Percentiles rank a stretch among this genome's conserved stretches.
Conservation (phyloP, 2,113 vertebrate species). For the Rhea pennata region DNA sequence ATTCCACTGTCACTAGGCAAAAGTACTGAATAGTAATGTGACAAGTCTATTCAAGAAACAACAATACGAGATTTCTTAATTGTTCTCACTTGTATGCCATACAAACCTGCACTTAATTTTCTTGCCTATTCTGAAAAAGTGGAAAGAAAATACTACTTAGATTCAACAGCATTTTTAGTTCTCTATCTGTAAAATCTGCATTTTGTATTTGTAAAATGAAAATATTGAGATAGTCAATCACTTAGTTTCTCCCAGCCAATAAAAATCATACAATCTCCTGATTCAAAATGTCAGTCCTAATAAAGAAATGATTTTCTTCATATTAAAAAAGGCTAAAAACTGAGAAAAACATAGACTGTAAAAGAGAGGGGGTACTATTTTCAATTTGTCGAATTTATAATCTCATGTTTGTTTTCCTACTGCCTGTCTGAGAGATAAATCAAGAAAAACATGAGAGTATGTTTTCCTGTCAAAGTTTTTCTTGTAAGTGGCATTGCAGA, state of each 20-base stretch:
- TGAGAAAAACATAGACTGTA: constrained; percentile 14
- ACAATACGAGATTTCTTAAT: constrained; percentile 76
- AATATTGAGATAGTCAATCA: constrained; percentile 73
- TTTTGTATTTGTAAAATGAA: constrained; percentile 70
- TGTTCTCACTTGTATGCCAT: constrained; percentile 71
- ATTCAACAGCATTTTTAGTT: constrained; percentile 61
- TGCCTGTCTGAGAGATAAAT: constrained; percentile 23
- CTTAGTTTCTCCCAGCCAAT: constrained; percentile 59
- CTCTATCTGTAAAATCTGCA: constrained; percentile 69
- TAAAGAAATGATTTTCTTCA: constrained; percentile 62
- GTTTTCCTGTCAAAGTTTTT: background rate
- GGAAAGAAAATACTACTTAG: constrained; percentile 72
- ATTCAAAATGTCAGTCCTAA: constrained; percentile 73
- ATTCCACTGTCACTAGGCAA: constrained; percentile 76
- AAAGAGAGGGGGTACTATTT: background rate
- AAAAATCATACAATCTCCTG: constrained; percentile 54
- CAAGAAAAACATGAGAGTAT: background rate
- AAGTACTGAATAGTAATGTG: constrained; percentile 77
- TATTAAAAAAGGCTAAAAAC: constrained; percentile 40
- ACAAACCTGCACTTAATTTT: constrained; percentile 77
- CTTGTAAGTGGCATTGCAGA: background rate
- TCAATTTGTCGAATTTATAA: background rate
- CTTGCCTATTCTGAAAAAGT: constrained; percentile 72
- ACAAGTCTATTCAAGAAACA: constrained; percentile 79
- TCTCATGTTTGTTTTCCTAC: background rate